Percentiles rank a stretch among this genome's conserved stretches.
phyloP scores from a whole-genome alignment of 1,140 invertebrate species.

The Mizuhopecten yessoensis region DNA sequence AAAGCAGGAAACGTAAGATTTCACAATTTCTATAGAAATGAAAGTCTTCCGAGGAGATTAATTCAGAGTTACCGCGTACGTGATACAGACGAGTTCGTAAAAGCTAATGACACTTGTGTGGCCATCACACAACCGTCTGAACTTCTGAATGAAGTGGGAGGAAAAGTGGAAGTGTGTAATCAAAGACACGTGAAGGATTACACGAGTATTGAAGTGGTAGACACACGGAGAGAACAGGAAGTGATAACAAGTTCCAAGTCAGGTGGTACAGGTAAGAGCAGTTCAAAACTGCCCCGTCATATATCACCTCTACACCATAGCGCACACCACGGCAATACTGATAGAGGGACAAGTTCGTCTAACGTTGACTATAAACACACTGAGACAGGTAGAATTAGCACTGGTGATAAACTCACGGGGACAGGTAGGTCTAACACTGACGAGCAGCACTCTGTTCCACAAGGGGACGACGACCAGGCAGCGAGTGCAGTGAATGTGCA shows the following conservation, averaged over 20 bases:
- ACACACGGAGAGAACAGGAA: neutral
- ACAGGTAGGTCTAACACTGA: neutral
- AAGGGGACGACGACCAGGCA: neutral
- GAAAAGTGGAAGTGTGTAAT: neutral
- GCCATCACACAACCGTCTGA: neutral
- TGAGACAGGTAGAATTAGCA: neutral
- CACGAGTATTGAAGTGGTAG: neutral
- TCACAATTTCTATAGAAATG: neutral
- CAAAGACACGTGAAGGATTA: neutral
- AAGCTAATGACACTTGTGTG: neutral
- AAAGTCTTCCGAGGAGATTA: constrained; percentile 33
- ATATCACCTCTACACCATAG: neutral
- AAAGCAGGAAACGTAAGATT: neutral
- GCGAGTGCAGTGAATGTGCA: constrained; percentile 4
- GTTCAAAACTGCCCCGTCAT: constrained; percentile 8
- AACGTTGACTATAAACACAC: neutral
- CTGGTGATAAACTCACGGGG: neutral
- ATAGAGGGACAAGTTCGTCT: neutral
- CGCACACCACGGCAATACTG: neutral
- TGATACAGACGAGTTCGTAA: neutral
- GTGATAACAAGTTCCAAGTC: neutral
- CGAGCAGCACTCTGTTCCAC: neutral
- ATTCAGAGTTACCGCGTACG: neutral
- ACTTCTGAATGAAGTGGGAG: neutral
- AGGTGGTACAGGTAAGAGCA: constrained; percentile 4